Conservation (phyloP, 2,113 vertebrate genomes). For the Tyrannus savana region DNA sequence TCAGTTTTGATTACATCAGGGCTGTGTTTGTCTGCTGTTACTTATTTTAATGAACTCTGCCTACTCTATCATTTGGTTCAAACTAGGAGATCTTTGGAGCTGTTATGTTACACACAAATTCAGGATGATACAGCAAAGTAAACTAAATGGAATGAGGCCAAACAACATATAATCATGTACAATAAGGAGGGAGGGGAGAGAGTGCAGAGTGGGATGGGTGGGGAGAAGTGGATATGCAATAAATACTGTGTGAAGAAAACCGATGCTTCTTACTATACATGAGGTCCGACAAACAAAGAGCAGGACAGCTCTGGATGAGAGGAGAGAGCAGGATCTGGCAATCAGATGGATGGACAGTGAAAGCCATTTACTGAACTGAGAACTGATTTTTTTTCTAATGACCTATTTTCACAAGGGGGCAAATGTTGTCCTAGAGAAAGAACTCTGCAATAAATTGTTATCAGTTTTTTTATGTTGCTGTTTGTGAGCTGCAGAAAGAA, state of each 20-base stretch:
- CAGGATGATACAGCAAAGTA: slow-evolving; percentile 43
- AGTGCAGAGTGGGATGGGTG: background rate
- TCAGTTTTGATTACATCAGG: slow-evolving; percentile 44
- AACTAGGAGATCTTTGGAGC: background rate
- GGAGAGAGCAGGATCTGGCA: background rate
- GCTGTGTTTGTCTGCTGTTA: slow-evolving; percentile 29
- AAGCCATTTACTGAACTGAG: background rate
- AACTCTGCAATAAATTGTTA: background rate
- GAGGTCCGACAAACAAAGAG: background rate
- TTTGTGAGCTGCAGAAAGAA: background rate
- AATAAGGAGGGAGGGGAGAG: slow-evolving; percentile 1
- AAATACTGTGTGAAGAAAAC: background rate
- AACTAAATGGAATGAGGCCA: slow-evolving; percentile 53
- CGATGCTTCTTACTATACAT: background rate
- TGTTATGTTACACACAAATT: background rate
- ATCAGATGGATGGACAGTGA: background rate
- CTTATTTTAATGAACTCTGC: slow-evolving; percentile 57
- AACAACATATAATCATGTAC: slow-evolving; percentile 48
- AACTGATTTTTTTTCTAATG: background rate
- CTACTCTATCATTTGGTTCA: slow-evolving; percentile 35
- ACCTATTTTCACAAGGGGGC: background rate
- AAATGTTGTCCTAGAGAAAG: background rate
- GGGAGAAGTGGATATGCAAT: background rate
- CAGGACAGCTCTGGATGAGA: background rate
- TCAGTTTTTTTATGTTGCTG: background rate